Base-by-base conservation (phyloP, 2,113 vertebrate genomes). In the Sprattus sprattus region DNA sequence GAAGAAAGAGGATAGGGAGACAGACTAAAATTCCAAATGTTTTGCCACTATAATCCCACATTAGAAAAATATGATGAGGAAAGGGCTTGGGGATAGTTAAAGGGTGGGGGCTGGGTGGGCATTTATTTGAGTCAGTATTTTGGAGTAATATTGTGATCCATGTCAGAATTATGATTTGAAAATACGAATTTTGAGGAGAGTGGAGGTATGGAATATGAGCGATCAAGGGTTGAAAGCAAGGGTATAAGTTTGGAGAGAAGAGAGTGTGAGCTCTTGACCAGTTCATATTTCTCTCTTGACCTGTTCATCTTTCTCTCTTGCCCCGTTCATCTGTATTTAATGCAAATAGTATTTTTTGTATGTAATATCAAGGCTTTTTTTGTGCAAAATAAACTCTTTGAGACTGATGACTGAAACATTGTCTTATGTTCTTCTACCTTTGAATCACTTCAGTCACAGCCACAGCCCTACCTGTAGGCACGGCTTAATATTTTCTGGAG, bases 281-380 rank as follows among this genome's bases (percentile, higher is more conserved):
- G 84, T 50, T 89, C 82, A 82, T 89, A 89, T 93, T 91, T 92
- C 92, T 88, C 84, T 88, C 81, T 93, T 88, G 81, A 4, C 67
- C 25, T 60, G 84, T 50, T 89, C 82, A 82, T 89, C 90, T 93
- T 91, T 92, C 92, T 88, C 84, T 88, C 81, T 93, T 89, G 89
- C 87, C 71, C 32, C 60, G 83, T 44, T 93, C 89, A 84, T 88
- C 80, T 94, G 94, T 95, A 95, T 95, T 94, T 95, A 94, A 93
- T 94, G 93, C 91, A 95, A 93, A 94, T 94, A 93, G 85, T 91
- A 88, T 92, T 86, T 93, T 95, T 94, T 94, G 92, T 94, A 94
- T 92, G 93, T 89, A 91, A 91, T 91, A 92, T 92, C 85, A 60
- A 91, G 87, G 90, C 89, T 83, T 81, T 93, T 85, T 89, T 93